Evolutionary conservation across 2,888 invertebrate genomes (phyloP).

Genomic region (Eudasyphora cyanicolor): DNA sequence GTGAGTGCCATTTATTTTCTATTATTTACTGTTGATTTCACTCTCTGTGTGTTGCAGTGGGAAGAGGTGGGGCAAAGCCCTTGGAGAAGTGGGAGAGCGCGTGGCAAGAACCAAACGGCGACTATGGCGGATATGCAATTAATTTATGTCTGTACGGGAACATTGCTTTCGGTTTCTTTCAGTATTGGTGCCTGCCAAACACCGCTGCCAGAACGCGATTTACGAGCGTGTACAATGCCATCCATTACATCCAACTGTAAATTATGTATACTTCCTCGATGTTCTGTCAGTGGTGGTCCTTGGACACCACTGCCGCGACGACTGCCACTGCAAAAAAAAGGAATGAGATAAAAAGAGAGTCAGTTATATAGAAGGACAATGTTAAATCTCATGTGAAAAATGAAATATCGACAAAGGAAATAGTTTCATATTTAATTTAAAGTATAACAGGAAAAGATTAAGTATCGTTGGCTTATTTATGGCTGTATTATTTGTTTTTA

Average conservation of each 20-base stretch:
- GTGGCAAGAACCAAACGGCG: constrained; percentile 6
- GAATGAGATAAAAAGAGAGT: not conserved
- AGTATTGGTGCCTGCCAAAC: constrained; percentile 85
- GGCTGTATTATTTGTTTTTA: no score
- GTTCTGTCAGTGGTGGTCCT: constrained; percentile 87
- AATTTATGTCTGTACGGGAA: constrained; percentile 78
- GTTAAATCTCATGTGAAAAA: constrained; percentile 20
- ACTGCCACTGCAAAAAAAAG: constrained; percentile 71
- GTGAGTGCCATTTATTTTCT: not conserved
- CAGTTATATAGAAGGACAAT: not conserved
- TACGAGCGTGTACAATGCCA: constrained; percentile 90
- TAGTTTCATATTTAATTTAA: not conserved
- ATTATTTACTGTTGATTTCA: not conserved
- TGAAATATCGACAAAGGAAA: not conserved
- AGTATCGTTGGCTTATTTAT: no score
- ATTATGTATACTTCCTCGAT: constrained; percentile 89
- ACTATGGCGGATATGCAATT: constrained; percentile 29
- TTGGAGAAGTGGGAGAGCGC: not conserved
- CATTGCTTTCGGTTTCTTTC: constrained; percentile 77
- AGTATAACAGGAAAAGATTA: no score
- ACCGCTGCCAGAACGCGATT: constrained; percentile 83
- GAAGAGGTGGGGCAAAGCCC: not conserved
- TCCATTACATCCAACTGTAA: constrained; percentile 94
- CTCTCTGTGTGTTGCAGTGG: not conserved
- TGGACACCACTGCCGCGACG: constrained; percentile 79